Evolutionary conservation across 1,140 invertebrate genomes (phyloP).

Genomic region (Camponotus vicinus): DNA sequence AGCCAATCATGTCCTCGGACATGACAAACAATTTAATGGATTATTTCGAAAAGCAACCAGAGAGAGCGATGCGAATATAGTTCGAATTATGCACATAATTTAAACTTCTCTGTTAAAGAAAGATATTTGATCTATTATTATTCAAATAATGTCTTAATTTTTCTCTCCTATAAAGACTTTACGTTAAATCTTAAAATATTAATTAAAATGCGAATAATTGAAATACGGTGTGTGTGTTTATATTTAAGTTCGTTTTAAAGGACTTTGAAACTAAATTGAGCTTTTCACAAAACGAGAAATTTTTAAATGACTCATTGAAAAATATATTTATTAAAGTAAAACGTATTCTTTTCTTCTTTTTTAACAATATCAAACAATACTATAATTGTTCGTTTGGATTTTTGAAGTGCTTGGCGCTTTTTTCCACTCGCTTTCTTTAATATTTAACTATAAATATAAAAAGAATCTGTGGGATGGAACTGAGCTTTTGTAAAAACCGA

Average conservation of each 20-base stretch:
- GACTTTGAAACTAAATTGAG: neutral
- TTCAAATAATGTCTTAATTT: neutral
- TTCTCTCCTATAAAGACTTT: neutral
- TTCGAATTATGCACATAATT: neutral
- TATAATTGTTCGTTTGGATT: conserved; percentile 32
- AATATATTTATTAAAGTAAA: conserved; percentile 6
- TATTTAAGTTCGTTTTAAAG: neutral
- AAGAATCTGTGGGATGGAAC: conserved; percentile 41
- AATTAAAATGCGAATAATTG: conserved; percentile 22
- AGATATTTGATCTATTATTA: conserved; percentile 1
- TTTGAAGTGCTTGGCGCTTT: conserved; percentile 28
- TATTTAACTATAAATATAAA: conserved; percentile 43
- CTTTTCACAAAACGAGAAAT: neutral
- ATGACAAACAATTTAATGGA: conserved; percentile 26
- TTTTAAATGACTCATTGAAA: neutral
- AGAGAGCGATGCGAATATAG: neutral
- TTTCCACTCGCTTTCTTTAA: neutral
- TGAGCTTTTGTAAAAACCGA: conserved; percentile 54
- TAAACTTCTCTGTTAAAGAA: neutral
- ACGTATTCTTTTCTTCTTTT: neutral
- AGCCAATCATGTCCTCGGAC: conserved; percentile 3
- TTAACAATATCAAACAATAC: conserved; percentile 26
- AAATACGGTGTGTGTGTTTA: neutral
- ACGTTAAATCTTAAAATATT: neutral
- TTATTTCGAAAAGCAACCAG: neutral